These are phyloP conservation scores for Nyctereutes procyonoides DNA, from an alignment of 2,113 vertebrate genomes.

Conservation along the genomic window DNA sequence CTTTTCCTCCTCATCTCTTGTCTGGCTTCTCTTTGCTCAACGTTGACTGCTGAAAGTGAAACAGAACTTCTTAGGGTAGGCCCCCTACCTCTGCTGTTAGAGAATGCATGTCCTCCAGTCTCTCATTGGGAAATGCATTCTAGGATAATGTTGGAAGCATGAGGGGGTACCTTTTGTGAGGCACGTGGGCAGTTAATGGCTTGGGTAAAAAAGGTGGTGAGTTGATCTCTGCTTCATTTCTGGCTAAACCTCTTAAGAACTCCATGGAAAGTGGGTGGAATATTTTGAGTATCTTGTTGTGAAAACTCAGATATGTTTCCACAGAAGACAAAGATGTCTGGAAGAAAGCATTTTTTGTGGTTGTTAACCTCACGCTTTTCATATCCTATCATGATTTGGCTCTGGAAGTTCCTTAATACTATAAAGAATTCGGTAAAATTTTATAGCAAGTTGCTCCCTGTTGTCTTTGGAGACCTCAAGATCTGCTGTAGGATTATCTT, in stretches of 20 bases:
- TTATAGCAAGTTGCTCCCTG: slow-evolving; percentile 50
- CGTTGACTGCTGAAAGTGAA: background rate
- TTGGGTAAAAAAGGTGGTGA: background rate
- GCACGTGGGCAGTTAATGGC: background rate
- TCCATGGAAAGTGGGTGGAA: slow-evolving; percentile 43
- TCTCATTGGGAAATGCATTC: slow-evolving; percentile 18
- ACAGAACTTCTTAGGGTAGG: background rate
- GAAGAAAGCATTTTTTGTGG: slow-evolving; percentile 44
- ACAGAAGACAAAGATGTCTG: slow-evolving; percentile 8
- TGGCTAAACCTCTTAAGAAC: slow-evolving; percentile 56
- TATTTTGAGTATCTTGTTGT: slow-evolving; percentile 65
- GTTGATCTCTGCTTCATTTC: slow-evolving; percentile 42
- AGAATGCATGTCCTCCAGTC: background rate
- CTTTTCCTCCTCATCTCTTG: background rate
- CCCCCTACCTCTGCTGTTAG: background rate
- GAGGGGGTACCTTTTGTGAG: slow-evolving; percentile 25
- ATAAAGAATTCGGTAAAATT: slow-evolving; percentile 53
- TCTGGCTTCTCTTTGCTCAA: slow-evolving; percentile 4
- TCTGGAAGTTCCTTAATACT: slow-evolving; percentile 25
- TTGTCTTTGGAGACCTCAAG: slow-evolving; percentile 17
- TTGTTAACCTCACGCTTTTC: slow-evolving; percentile 17
- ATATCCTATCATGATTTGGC: background rate
- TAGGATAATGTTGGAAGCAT: background rate
- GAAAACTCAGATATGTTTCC: slow-evolving; percentile 29
- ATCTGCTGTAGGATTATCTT: slow-evolving; percentile 16